Evolutionary conservation across 2,113 vertebrate species (phyloP).

Genomic region (Sprattus sprattus): DNA sequence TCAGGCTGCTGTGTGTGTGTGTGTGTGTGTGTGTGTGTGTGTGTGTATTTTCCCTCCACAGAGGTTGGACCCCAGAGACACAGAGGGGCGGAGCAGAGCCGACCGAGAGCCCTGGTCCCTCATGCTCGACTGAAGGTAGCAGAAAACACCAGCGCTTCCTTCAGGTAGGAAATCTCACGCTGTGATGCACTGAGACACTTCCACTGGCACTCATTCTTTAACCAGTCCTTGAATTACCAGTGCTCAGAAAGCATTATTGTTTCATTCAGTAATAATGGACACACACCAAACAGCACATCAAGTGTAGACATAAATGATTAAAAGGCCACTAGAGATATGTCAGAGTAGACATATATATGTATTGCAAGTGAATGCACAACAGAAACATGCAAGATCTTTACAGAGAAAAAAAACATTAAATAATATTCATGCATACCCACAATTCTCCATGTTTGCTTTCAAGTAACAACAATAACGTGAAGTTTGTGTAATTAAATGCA

Average conservation of each 20-base stretch:
- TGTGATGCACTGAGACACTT: no score
- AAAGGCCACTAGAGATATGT: no score
- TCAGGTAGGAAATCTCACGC: neutral
- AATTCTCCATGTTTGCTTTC: neutral
- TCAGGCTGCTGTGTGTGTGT: constrained; percentile 15
- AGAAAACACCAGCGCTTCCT: neutral
- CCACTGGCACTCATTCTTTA: neutral
- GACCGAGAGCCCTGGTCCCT: neutral
- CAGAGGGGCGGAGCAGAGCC: neutral
- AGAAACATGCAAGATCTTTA: neutral
- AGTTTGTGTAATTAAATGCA: neutral
- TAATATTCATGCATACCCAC: neutral
- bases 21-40: constrained; percentile 16
- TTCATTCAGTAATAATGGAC: neutral
- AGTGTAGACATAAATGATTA: neutral
- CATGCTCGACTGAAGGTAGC: neutral
- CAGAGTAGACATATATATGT: no score
- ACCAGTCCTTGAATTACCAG: neutral
- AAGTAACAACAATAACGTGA: neutral
- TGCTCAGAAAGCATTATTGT: neutral
- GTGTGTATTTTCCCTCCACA: constrained; percentile 4
- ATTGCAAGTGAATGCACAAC: no score
- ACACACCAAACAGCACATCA: neutral
- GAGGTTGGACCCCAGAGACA: neutral
- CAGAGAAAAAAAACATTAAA: neutral